Conservation (phyloP, 2,888 invertebrate species). For the Reticulitermes lucifugus region DNA sequence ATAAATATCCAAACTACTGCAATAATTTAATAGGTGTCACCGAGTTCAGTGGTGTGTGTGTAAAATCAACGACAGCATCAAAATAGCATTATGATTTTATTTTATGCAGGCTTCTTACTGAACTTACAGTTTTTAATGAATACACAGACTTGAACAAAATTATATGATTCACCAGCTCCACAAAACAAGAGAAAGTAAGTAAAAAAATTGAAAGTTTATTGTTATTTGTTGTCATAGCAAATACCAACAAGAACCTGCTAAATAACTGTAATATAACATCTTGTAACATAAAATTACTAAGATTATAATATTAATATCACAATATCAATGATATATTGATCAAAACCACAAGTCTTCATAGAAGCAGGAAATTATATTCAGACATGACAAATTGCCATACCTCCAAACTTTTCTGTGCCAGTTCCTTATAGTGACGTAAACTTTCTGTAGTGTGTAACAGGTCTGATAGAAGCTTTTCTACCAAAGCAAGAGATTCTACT, state of each 20-base stretch:
- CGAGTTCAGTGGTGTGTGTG: no score
- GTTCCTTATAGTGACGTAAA: constrained; percentile 83
- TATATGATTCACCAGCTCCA: not conserved
- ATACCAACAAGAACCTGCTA: not conserved
- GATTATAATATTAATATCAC: no score
- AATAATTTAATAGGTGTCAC: no score
- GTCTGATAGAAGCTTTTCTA: constrained; percentile 84
- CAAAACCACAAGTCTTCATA: no score
- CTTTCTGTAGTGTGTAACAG: constrained; percentile 89
- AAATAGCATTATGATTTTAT: not conserved
- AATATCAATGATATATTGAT: no score
- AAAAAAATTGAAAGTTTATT: not conserved
- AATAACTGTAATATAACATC: no score
- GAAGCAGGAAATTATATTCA: no score
- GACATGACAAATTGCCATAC: constrained; percentile 60
- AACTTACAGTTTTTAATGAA: not conserved
- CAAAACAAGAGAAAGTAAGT: not conserved
- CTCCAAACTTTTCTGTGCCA: constrained; percentile 76
- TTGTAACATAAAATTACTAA: no score
- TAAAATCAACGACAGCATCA: not conserved
- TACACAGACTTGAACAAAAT: not conserved
- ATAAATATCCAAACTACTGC: no score
- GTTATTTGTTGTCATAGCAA: not conserved
- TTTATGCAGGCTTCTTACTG: not conserved
- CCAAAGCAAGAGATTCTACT: constrained; percentile 81